Evolutionary conservation across 1,140 invertebrate species (phyloP), one percentile per base, ranked within the genome.

Genomic region (Listronotus bonariensis): DNA sequence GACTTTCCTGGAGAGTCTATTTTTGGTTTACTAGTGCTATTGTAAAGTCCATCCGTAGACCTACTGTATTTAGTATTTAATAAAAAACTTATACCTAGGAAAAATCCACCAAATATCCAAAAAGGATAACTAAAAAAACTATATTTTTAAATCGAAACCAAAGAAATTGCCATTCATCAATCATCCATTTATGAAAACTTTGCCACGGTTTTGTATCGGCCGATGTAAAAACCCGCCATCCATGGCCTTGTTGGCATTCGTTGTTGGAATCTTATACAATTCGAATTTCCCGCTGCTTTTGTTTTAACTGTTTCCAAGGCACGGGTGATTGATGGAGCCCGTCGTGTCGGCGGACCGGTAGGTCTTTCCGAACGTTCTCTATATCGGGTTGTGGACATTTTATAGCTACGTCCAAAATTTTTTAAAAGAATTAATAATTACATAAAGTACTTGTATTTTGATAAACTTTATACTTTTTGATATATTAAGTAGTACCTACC

Each of bases 261-360:
- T 75, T 68, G 72, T 76, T 76, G 71, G 68, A 74, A 69, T 68
- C 71, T 73, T 74, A 75, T 74, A 75, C 65, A 71, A 65, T 74
- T 74, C 72, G 73, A 72, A 76, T 76, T 76, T 76, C 74, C 74
- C 73, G 73, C 74, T 73, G 74, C 69, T 76, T 76, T 74, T 76
- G 73, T 75, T 76, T 76, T 73, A 76, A 76, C 74, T 72, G 72
- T 67, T 74, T 74, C 43, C 71, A 68, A 72, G 68, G 68, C 68
- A 65, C 45, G 72, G 65, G 70, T 76, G 74, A 76, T 76, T 76
- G 74, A 76, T 76, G 73, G 59, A 74, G 70, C 73, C 68, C 71
- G 72, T 74, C 74, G 74, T 74, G 74, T 74, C 74, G 72, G 67
- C 74, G 70, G 73, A 71, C 73, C 71, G 74, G 74, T 76, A 67